Conservation (phyloP, 2,888 invertebrate genomes). For the Caenorhabditis sinica region DNA sequence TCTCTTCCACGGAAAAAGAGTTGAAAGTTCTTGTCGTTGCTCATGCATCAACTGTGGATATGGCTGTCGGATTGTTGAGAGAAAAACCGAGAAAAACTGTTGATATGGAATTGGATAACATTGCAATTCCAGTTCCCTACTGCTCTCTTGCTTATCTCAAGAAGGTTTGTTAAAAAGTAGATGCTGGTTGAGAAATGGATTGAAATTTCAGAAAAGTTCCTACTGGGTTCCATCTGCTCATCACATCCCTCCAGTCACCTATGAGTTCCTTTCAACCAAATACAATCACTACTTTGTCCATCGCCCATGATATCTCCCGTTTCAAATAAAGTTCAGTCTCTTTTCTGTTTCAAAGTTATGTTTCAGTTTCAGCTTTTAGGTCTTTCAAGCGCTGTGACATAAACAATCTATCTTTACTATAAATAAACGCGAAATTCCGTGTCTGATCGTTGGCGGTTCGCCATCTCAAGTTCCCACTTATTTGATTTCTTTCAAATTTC, state of each 20-base stretch:
- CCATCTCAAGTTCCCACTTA: no score
- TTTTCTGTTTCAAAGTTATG: background rate
- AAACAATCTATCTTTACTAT: no score
- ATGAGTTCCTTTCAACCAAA: slow-evolving; percentile 58
- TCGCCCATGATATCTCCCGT: slow-evolving; percentile 43
- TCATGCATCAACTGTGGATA: slow-evolving; percentile 80
- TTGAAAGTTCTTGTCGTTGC: slow-evolving; percentile 71
- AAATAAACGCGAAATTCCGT: no score
- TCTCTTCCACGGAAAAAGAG: slow-evolving; percentile 7
- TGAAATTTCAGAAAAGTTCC: slow-evolving; percentile 32
- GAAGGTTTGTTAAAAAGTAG: slow-evolving; percentile 17
- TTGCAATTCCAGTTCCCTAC: slow-evolving; percentile 70
- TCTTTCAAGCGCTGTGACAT: background rate
- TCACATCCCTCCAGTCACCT: slow-evolving; percentile 65
- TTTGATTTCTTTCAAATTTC: no score
- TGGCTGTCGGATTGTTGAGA: slow-evolving; percentile 74
- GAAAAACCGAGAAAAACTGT: slow-evolving; percentile 64
- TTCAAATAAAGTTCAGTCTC: slow-evolving; percentile 7
- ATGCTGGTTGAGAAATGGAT: no score
- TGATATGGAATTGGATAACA: slow-evolving; percentile 64
- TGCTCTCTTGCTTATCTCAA: slow-evolving; percentile 68
- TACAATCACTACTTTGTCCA: slow-evolving; percentile 66
- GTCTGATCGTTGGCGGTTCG: no score
- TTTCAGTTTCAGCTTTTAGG: no score
- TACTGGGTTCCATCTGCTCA: slow-evolving; percentile 66